phyloP scores from a whole-genome alignment of 2,113 vertebrate species.

The Gasterosteus nipponicus region DNA sequence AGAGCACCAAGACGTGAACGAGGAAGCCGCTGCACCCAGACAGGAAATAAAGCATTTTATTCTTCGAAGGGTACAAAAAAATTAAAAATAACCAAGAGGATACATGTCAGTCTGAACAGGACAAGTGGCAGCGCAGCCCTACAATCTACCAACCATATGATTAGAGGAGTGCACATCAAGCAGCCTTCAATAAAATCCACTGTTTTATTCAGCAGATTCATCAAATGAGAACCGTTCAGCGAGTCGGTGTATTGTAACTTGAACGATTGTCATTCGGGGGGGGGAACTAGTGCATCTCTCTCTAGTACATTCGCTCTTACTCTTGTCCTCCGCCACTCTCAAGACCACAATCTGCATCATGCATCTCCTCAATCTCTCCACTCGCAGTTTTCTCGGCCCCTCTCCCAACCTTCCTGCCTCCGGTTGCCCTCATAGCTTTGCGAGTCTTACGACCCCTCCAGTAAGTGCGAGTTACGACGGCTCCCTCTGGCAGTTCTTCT shows the following conservation, averaged over 20 bases:
- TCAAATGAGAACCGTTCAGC: background rate
- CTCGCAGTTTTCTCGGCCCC: background rate
- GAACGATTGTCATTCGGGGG: background rate
- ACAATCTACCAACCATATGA: background rate
- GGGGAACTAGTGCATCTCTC: background rate
- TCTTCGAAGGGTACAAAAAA: background rate
- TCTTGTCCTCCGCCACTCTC: background rate
- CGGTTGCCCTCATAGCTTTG: slow-evolving; percentile 53
- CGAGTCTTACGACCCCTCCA: slow-evolving; percentile 68
- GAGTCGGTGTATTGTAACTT: background rate
- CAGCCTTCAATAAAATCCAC: background rate
- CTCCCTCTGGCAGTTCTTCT: background rate
- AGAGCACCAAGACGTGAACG: background rate
- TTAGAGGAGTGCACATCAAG: background rate
- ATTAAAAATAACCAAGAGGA: background rate
- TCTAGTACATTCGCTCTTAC: background rate
- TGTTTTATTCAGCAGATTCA: background rate
- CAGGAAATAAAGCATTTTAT: background rate
- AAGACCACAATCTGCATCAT: background rate
- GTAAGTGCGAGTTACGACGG: background rate
- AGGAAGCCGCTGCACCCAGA: background rate
- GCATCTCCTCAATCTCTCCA: background rate
- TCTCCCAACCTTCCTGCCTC: slow-evolving; percentile 39
- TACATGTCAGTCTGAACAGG: background rate
- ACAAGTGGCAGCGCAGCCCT: background rate